These are phyloP conservation scores for Sebastes jordani DNA, from an alignment of 2,797 vertebrate species.

Conservation along the genomic window DNA sequence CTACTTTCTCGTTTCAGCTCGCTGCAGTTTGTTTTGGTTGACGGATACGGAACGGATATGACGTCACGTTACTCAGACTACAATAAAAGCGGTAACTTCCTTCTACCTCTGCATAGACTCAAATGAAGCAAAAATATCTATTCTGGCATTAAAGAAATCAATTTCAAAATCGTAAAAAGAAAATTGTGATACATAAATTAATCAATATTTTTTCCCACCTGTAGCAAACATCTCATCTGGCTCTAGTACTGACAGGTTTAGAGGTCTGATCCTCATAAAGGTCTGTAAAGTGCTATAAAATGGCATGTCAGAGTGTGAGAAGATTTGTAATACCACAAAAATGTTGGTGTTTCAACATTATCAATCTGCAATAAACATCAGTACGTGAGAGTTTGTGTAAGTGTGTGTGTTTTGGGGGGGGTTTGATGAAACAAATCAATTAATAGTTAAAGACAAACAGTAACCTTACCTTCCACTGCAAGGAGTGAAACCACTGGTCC, in stretches of 20 bases:
- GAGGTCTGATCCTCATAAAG: constrained; percentile 10
- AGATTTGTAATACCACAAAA: not conserved
- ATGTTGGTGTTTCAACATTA: not conserved
- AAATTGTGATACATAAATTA: too few species aligned
- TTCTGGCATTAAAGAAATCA: too few species aligned
- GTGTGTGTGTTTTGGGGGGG: not conserved
- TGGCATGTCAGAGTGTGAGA: not conserved
- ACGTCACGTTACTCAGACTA: too few species aligned
- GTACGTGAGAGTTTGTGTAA: not conserved
- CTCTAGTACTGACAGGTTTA: not conserved
- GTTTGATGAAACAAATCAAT: constrained; percentile 23
- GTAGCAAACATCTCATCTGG: too few species aligned
- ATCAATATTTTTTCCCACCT: too few species aligned
- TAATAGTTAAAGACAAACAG: constrained; percentile 34
- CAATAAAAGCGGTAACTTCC: too few species aligned
- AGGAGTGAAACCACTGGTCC: constrained; percentile 99
- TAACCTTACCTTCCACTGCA: constrained; percentile 97
- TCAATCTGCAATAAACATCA: not conserved
- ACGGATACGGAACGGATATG: too few species aligned
- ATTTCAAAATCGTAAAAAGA: too few species aligned
- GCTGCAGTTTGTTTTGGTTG: too few species aligned
- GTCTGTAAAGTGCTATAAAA: not conserved
- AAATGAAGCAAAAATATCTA: too few species aligned
- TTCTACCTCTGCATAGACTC: too few species aligned
- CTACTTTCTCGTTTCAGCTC: too few species aligned